These are phyloP conservation scores for Eurytoma adleriae DNA, from an alignment of 2,888 invertebrate species.

Conservation along the genomic window DNA sequence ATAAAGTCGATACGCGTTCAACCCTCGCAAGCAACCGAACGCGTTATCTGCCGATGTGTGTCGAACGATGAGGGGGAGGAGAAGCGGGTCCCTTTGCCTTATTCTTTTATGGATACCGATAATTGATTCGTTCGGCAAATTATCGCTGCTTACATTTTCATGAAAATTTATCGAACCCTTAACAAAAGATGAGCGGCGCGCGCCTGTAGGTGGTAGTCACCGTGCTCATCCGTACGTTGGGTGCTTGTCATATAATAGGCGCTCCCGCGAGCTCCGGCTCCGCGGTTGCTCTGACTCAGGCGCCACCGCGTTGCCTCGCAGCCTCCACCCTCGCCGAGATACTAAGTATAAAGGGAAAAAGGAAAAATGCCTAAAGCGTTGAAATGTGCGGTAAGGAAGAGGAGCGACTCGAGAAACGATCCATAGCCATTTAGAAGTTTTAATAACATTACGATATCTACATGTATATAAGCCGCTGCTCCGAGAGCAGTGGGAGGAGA, in stretches of 20 bases:
- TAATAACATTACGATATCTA: conserved; percentile 75
- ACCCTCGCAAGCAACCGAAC: conserved; percentile 60
- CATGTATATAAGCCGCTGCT: conserved; percentile 58
- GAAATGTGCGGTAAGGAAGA: conserved; percentile 56
- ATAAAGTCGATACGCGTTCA: conserved; percentile 5
- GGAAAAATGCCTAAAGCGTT: conserved; percentile 67
- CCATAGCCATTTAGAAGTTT: conserved; percentile 74
- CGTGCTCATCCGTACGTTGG: not conserved
- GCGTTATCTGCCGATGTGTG: conserved; percentile 59
- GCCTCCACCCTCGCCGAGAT: not conserved
- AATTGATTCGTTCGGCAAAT: conserved; percentile 61
- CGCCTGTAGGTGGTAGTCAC: conserved; percentile 30
- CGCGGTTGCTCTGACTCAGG: not conserved
- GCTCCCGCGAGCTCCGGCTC: conserved; percentile 29
- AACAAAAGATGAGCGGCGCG: no score
- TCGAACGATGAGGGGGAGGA: conserved; percentile 4
- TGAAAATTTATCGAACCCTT: not conserved
- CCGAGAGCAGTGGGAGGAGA: not conserved
- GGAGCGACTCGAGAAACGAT: conserved; percentile 66
- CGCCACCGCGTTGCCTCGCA: not conserved
- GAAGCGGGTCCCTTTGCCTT: conserved; percentile 38
- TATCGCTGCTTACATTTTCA: conserved; percentile 14
- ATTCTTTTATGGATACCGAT: conserved; percentile 63
- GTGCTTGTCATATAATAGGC: conserved; percentile 60
- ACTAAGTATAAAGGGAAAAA: conserved; percentile 43